These are phyloP conservation scores for Propithecus coquereli DNA, from an alignment of 2,113 vertebrate species.

Conservation along the genomic window DNA sequence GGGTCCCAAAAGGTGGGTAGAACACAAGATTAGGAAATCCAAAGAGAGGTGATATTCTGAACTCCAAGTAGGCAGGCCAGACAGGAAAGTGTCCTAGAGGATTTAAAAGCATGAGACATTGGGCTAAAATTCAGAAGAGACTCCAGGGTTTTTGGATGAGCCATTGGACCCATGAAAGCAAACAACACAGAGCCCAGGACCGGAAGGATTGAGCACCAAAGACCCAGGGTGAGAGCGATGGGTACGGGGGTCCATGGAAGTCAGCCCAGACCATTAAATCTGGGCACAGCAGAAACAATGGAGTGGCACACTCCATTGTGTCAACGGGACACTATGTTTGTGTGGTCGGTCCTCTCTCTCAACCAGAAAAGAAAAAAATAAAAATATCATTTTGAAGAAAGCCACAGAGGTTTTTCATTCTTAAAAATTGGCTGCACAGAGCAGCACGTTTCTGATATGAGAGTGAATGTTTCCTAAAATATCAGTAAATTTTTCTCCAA, in stretches of 20 bases:
- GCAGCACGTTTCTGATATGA: background rate
- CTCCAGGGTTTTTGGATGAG: background rate
- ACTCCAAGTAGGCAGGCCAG: background rate
- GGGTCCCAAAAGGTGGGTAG: background rate
- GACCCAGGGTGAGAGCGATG: fast-evolving
- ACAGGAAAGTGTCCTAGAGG: background rate
- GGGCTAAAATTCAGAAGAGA: background rate
- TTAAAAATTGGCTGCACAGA: background rate
- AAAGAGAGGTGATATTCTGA: background rate
- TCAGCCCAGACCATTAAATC: background rate
- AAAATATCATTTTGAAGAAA: background rate
- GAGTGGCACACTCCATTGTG: fast-evolving
- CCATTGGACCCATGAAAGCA: background rate
- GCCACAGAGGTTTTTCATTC: background rate
- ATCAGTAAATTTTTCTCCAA: background rate
- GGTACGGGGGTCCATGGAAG: fast-evolving
- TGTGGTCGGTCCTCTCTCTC: background rate
- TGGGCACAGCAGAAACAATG: fast-evolving
- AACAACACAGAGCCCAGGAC: background rate
- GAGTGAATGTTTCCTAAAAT: background rate
- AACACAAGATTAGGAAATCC: background rate
- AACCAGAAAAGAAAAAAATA: background rate
- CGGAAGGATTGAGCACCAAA: background rate
- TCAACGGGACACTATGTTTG: background rate
- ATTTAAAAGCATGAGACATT: background rate